Percentiles rank a stretch among this genome's conserved stretches.
These are phyloP conservation scores for Diarsia dahlii DNA, from an alignment of 2,888 invertebrate genomes.

Conservation along the genomic window DNA sequence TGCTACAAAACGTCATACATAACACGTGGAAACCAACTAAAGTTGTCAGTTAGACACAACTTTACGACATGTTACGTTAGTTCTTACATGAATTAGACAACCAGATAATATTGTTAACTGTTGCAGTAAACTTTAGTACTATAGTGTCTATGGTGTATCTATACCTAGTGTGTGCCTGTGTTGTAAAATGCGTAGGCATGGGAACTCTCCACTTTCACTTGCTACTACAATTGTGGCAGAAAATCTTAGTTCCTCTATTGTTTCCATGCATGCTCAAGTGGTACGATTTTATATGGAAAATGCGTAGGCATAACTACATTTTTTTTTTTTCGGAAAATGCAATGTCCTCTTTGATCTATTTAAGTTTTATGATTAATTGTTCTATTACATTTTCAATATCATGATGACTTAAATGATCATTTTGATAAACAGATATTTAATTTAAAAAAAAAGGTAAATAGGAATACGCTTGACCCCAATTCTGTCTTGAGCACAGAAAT, in stretches of 20 bases:
- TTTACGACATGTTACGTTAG: slow-evolving; percentile 20
- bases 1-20: slow-evolving; percentile 17
- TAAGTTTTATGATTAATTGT: too few species aligned
- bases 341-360: neutral
- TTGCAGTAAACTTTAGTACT: slow-evolving; percentile 17
- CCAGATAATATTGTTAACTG: slow-evolving; percentile 12
- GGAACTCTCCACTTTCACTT: slow-evolving; percentile 58
- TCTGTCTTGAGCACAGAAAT: too few species aligned
- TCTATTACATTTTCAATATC: neutral
- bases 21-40: neutral
- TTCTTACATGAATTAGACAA: slow-evolving; percentile 5
- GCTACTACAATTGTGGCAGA: slow-evolving; percentile 31
- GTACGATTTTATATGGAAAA: neutral
- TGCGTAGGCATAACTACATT: neutral
- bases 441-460: too few species aligned
- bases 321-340: neutral
- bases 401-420: neutral
- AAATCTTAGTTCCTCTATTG: slow-evolving; percentile 35
- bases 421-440: neutral
- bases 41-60: neutral
- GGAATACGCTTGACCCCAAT: too few species aligned
- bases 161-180: neutral
- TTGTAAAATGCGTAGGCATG: slow-evolving; percentile 42
- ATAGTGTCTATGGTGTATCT: neutral
- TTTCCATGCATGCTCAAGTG: slow-evolving; percentile 26